Evolutionary conservation across 2,797 vertebrate species (phyloP).

Genomic region (Lindbergichthys nudifrons): DNA sequence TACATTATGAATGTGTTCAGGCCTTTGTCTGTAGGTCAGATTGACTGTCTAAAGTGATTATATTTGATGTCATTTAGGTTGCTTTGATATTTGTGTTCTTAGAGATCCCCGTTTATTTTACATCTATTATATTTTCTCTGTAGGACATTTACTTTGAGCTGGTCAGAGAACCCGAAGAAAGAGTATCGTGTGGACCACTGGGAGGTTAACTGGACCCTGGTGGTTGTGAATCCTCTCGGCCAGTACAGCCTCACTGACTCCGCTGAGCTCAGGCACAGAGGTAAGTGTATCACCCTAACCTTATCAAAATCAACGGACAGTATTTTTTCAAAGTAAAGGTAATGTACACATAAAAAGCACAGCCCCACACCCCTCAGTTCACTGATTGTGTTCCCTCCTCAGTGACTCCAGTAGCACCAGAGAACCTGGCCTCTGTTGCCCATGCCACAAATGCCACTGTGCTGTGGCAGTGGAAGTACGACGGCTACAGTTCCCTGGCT

Average conservation of each 20-base stretch:
- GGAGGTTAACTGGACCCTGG: conserved; percentile 79
- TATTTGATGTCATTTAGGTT: conserved; percentile 5
- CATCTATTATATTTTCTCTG: conserved; percentile 6
- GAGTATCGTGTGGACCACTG: conserved; percentile 60
- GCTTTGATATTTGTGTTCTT: conserved; percentile 10
- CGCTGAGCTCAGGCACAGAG: conserved; percentile 77
- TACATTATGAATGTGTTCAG: conserved; percentile 26
- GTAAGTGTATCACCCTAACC: conserved; percentile 51
- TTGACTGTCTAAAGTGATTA: conserved; percentile 16
- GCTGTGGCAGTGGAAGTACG: conserved; percentile 76
- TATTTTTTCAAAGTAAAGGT: neutral
- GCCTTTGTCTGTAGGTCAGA: conserved; percentile 2
- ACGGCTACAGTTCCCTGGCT: conserved; percentile 63
- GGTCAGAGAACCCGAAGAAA: neutral
- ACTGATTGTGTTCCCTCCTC: conserved; percentile 19
- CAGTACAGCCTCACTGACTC: conserved; percentile 72
- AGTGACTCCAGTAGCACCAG: conserved; percentile 80
- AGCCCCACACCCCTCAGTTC: neutral
- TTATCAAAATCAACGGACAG: neutral
- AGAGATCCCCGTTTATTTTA: neutral
- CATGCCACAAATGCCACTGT: conserved; percentile 76
- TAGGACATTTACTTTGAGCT: conserved; percentile 58
- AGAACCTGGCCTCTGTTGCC: neutral
- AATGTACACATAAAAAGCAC: neutral
- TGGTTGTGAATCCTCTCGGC: conserved; percentile 80